Percentiles rank a stretch among this genome's conserved stretches.
Evolutionary conservation across 2,113 vertebrate species (phyloP).

Genomic region (Pterophyllum scalare): DNA sequence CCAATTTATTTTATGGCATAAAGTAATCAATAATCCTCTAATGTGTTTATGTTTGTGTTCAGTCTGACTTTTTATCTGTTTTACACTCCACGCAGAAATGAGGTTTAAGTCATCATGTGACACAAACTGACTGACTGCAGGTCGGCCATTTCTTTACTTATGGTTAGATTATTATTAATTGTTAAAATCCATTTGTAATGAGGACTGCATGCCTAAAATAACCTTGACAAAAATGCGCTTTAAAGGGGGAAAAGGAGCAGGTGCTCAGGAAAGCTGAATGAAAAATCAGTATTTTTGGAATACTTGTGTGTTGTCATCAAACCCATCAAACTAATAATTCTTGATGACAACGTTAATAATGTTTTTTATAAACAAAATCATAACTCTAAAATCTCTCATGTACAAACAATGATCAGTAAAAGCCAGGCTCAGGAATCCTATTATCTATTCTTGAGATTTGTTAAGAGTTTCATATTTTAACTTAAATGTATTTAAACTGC

Average conservation of each 20-base stretch:
- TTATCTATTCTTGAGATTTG: background rate
- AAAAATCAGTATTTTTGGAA: background rate
- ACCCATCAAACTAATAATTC: background rate
- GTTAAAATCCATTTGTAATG: background rate
- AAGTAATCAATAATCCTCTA: slow-evolving; percentile 1
- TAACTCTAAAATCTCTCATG: background rate
- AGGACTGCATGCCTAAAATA: background rate
- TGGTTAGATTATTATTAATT: background rate
- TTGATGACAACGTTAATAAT: background rate
- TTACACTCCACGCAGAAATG: background rate
- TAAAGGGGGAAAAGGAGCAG: background rate
- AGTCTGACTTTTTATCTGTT: background rate
- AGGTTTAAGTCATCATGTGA: background rate
- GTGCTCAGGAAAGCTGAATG: background rate
- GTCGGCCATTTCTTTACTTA: background rate
- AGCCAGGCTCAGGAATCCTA: background rate
- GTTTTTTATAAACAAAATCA: slow-evolving; percentile 5
- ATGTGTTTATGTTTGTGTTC: background rate
- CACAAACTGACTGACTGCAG: background rate
- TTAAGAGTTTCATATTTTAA: background rate
- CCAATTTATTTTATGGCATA: background rate
- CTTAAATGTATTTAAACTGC: background rate
- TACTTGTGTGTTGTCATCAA: background rate
- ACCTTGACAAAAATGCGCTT: background rate
- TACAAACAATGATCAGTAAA: background rate